Conservation (phyloP, 2,888 invertebrate genomes). For the Xestia c-nigrum region DNA sequence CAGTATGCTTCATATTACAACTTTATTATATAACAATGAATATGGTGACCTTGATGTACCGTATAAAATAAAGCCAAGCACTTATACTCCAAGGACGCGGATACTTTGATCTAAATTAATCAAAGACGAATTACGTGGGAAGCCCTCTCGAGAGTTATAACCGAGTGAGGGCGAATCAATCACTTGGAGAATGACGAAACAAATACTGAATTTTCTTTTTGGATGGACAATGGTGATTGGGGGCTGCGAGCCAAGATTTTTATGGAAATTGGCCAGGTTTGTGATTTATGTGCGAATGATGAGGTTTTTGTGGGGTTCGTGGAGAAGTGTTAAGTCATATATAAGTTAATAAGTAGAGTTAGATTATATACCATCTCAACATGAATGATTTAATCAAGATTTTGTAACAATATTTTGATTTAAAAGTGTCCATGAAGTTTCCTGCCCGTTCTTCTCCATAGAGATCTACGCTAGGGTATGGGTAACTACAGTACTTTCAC, state of each 20-base stretch:
- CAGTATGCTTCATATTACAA: neutral
- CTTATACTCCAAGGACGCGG: conserved; percentile 56
- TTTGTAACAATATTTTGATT: too few species aligned
- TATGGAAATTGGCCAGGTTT: conserved; percentile 15
- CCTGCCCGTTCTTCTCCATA: too few species aligned
- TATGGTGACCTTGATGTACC: conserved; percentile 36
- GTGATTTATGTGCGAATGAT: conserved; percentile 12
- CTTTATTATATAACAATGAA: conserved; percentile 32
- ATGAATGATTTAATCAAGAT: too few species aligned
- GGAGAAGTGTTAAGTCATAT: neutral
- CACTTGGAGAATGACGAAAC: conserved; percentile 65
- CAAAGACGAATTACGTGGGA: conserved; percentile 76
- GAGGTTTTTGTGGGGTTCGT: neutral
- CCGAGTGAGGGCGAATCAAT: conserved; percentile 74
- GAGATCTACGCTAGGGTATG: too few species aligned
- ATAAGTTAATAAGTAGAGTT: neutral
- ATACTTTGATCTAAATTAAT: conserved; percentile 79
- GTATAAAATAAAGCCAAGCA: conserved; percentile 59
- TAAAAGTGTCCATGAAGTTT: too few species aligned
- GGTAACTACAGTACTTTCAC: too few species aligned
- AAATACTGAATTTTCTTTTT: conserved; percentile 60
- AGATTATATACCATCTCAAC: too few species aligned
- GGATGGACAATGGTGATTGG: conserved; percentile 32
- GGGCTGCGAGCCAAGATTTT: conserved; percentile 17
- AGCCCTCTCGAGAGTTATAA: conserved; percentile 73